Evolutionary conservation across 64 coral and sea anemone species (phyloP).

Genomic region (Trachythela sp.): DNA sequence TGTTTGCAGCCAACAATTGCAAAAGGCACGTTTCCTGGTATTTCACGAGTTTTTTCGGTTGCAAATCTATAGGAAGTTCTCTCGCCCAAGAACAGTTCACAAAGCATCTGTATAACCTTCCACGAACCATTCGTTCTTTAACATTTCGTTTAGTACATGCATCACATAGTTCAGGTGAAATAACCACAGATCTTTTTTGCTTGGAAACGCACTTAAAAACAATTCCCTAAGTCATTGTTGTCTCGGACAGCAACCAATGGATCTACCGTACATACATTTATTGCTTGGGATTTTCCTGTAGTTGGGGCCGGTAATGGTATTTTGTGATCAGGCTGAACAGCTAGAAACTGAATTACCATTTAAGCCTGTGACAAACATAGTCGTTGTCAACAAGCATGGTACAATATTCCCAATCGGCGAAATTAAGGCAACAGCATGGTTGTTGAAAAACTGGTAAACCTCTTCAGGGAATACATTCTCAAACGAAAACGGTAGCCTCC

Average conservation of each 20-base stretch:
- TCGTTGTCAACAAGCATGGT: constrained; percentile 8
- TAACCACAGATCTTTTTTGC: constrained; percentile 7
- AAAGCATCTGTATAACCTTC: constrained; percentile 32
- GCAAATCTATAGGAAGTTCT: constrained; percentile 31
- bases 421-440: constrained; percentile 30
- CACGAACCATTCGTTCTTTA: constrained; percentile 44
- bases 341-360: constrained; percentile 38
- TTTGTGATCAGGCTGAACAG: too few relatives aligned
- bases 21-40: constrained; percentile 44
- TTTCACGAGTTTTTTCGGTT: constrained; percentile 38
- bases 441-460: constrained; percentile 12
- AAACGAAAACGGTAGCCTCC: constrained; percentile 23
- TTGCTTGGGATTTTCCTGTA: constrained; percentile 58
- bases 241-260: constrained; percentile 13
- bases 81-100: constrained; percentile 58
- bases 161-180: constrained; percentile 49
- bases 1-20: constrained; percentile 43
- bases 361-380: constrained; percentile 16
- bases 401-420: constrained; percentile 38
- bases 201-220: constrained; percentile 41
- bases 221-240: too few relatives aligned
- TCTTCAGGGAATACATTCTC: constrained; percentile 30
- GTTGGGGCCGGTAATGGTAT: too few relatives aligned
- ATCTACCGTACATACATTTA: constrained; percentile 44
- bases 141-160: constrained; percentile 52